Evolutionary conservation across 2,888 invertebrate species (phyloP).

Genomic region (Drosophila maculinotata): DNA sequence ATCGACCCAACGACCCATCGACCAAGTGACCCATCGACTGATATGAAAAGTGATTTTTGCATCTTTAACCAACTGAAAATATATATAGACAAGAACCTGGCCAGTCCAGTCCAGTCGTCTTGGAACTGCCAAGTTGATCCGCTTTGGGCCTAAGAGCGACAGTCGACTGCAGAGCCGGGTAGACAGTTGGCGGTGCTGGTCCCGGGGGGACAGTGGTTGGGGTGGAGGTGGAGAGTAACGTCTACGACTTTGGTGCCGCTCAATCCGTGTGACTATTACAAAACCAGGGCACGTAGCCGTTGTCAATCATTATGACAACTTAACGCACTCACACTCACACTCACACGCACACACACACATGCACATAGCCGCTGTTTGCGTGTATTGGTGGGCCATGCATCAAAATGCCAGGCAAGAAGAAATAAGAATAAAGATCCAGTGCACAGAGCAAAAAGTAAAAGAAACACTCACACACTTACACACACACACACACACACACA

Average conservation of each 20-base stretch:
- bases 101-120: not conserved
- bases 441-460: conserved; percentile 27
- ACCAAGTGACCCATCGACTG: not conserved
- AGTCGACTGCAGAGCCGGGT: conserved; percentile 7
- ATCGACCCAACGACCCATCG: conserved; percentile 4
- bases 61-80: conserved; percentile 26
- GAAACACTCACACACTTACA: conserved; percentile 12
- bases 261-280: conserved; percentile 41
- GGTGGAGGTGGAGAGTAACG: too few species aligned
- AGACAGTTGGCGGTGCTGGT: too few species aligned
- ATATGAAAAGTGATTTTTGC: not conserved
- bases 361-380: conserved; percentile 3
- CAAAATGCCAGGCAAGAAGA: conserved; percentile 33
- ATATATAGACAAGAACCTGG: conserved; percentile 9
- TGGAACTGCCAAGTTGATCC: conserved; percentile 22
- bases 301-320: conserved; percentile 81
- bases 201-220: too few species aligned
- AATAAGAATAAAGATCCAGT: conserved; percentile 9
- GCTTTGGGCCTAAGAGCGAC: conserved; percentile 12
- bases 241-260: too few species aligned
- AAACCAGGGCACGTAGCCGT: conserved; percentile 70
- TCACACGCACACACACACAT: conserved; percentile 11
- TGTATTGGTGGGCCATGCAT: conserved; percentile 28
- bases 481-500: conserved; percentile 24
- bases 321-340: conserved; percentile 53